These are phyloP conservation scores for Drosophila truncata DNA, from an alignment of 1,140 invertebrate species.

Conservation along the genomic window DNA sequence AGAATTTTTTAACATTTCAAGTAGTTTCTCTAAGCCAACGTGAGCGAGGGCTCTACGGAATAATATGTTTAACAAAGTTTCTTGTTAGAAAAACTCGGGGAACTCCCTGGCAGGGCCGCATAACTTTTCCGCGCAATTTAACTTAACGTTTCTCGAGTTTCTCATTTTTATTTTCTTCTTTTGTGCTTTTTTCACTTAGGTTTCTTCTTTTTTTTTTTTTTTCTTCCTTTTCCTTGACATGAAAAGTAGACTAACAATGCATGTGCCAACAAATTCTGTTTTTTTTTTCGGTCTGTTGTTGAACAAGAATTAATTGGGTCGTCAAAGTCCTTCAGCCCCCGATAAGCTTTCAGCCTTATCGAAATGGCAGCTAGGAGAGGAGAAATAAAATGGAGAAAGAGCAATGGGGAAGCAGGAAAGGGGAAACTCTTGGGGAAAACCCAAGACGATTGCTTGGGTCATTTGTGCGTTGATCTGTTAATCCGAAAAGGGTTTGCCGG, in stretches of 20 bases:
- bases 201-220: neutral
- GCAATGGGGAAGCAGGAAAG: neutral
- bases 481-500: constrained; percentile 66
- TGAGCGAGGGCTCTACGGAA: constrained; percentile 45
- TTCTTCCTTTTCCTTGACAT: constrained; percentile 13
- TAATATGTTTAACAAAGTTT: constrained; percentile 60
- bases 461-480: constrained; percentile 74
- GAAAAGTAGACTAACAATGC: constrained; percentile 50
- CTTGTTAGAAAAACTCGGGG: constrained; percentile 45
- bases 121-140: constrained; percentile 80
- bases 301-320: constrained; percentile 73
- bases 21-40: constrained; percentile 76
- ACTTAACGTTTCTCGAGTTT: constrained; percentile 64
- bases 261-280: constrained; percentile 47
- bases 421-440: constrained; percentile 26
- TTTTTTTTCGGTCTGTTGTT: constrained; percentile 31
- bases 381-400: constrained; percentile 2
- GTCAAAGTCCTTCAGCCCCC: constrained; percentile 67
- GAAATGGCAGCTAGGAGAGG: constrained; percentile 42
- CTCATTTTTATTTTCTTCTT: constrained; percentile 49
- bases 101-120: constrained; percentile 30
- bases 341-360: constrained; percentile 69
- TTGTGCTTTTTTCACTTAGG: constrained; percentile 42
- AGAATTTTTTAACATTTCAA: constrained; percentile 78
- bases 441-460: constrained; percentile 58